A percentile compares a stretch with the other conserved stretches of the same genome.
These are phyloP conservation scores for Leptoteleia sp. DNA, from an alignment of 1,140 invertebrate species.

Conservation along the genomic window DNA sequence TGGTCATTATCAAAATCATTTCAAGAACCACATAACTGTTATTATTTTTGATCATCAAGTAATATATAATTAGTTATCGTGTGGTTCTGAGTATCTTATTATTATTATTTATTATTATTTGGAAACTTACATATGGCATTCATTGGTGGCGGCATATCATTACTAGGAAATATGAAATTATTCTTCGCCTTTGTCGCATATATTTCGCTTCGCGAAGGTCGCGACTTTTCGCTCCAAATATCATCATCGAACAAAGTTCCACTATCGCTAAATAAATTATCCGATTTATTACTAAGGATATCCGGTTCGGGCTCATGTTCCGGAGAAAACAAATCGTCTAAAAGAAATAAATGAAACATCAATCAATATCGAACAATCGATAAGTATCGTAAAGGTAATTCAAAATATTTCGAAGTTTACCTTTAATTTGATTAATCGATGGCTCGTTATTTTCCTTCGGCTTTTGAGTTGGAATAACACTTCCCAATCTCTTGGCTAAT, in stretches of 20 bases:
- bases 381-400: too few relatives aligned
- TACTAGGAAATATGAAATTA: slow-evolving; percentile 77
- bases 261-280: slow-evolving; percentile 69
- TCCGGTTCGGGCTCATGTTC: slow-evolving; percentile 68
- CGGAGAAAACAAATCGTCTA: slow-evolving; percentile 72
- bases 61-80: too few relatives aligned
- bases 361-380: too few relatives aligned
- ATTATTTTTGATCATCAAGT: too few relatives aligned
- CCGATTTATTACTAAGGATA: slow-evolving; percentile 64
- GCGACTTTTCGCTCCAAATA: slow-evolving; percentile 71
- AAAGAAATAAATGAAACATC: slow-evolving; percentile 25
- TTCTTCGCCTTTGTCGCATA: slow-evolving; percentile 61
- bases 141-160: slow-evolving; percentile 78
- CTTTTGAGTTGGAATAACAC: slow-evolving; percentile 74
- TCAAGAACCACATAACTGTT: too few relatives aligned
- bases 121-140: slow-evolving; percentile 72
- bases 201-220: slow-evolving; percentile 57
- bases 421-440: slow-evolving; percentile 73
- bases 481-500: slow-evolving; percentile 83
- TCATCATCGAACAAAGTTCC: slow-evolving; percentile 72
- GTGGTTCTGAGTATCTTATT: too few relatives aligned
- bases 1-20: too few relatives aligned
- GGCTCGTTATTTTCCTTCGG: slow-evolving; percentile 69
- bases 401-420: slow-evolving; percentile 61
- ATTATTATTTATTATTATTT: too few relatives aligned